Base-by-base conservation (phyloP, 2,888 invertebrate genomes). In the Seladonia tumulorum region DNA sequence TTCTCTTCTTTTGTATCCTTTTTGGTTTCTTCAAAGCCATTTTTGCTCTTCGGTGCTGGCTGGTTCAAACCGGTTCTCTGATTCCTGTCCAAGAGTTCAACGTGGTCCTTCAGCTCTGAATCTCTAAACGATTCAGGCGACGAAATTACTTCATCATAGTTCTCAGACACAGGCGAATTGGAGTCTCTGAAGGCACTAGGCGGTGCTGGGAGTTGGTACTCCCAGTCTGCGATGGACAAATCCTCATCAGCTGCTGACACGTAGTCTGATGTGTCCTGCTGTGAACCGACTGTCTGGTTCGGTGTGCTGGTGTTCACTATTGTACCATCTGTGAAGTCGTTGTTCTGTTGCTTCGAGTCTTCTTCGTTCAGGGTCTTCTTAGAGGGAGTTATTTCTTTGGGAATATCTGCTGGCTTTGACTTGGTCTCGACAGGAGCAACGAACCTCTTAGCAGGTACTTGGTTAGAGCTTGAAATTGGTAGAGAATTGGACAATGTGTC, bases 191-290 rank as follows among this genome's bases (percentile, higher is more conserved):
- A 96, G 25, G 96, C 96, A 77, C 95, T 96, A 1, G 97, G 97
- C 1, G 97, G 97, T 0, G 96, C 96, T 0, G 97, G 97, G 68
- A 96, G 94, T 95, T 94, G 96, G 96, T 92, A 96, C 94, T 96
- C 96, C 96, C 94, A 94, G 14, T 94, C 93, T 1, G 85, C 82
- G 5, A 93, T 89, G 0, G 92, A 92, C 8, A 92, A 81, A 57
- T 93, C 92, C 39, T 93, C 94, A 16, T 91, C 92, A 5, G 90
- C 91, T 0, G 93, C 93, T 18, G 94, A 94, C 3, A 94, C 94
- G 86, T 94, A 94, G 63, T 94, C 95, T 29, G 94, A 94, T 0
- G 94, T 94, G 76, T 94, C 94, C 73, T 94, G 94, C 47, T 94
- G 94, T 7, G 93, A 93, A 1, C 49, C 79, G 7, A 66, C 49